phyloP scores from a whole-genome alignment of 2,797 vertebrate genomes.

The Hozukius guyotensis region DNA sequence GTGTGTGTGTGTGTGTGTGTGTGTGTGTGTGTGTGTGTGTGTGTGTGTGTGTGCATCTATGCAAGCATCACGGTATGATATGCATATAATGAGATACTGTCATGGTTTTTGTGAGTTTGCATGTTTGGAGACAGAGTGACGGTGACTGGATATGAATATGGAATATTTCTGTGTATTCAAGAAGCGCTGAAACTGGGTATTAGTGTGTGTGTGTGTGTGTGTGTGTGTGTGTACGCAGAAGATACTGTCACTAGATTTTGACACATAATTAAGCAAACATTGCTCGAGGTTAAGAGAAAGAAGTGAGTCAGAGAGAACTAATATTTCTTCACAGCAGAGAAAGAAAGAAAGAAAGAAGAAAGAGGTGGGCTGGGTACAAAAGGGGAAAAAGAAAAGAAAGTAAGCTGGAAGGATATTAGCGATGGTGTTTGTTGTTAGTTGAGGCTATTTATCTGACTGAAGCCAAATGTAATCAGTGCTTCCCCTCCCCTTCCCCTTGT shows the following conservation, averaged over 20 bases:
- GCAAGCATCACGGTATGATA: neutral
- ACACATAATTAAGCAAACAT: neutral
- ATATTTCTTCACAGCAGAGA: neutral
- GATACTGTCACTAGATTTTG: conserved; percentile 5
- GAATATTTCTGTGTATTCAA: neutral
- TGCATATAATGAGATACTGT: neutral
- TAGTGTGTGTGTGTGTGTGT: neutral
- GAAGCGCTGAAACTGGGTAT: neutral
- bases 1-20: neutral
- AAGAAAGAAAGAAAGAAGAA: neutral
- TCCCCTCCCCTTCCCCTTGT: conserved; percentile 42
- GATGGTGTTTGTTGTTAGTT: conserved; percentile 54
- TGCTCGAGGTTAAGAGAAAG: conserved; percentile 13
- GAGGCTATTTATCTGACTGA: conserved; percentile 68
- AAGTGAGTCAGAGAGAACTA: conserved; percentile 6
- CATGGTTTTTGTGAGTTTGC: neutral
- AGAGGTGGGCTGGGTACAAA: conserved; percentile 16
- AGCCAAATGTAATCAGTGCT: conserved; percentile 63
- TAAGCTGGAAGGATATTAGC: conserved; percentile 54
- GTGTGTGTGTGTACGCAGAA: neutral
- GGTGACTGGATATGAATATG: neutral
- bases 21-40: neutral
- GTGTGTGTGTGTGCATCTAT: neutral
- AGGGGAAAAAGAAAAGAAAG: neutral
- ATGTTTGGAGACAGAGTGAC: neutral